Evolutionary conservation across 1,140 invertebrate genomes (phyloP).

Genomic region (Ceratina japonica): DNA sequence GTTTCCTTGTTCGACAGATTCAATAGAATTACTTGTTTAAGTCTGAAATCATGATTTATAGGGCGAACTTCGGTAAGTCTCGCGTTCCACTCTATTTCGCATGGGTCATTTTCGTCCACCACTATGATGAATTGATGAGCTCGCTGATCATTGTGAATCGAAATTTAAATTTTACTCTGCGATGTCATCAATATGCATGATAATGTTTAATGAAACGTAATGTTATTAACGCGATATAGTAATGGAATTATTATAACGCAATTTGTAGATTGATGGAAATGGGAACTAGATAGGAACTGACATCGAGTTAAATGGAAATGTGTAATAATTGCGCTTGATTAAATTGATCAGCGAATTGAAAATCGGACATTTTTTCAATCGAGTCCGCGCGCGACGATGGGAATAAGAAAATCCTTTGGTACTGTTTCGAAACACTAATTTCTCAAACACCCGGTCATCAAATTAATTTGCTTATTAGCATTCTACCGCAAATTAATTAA

Average conservation of each 20-base stretch:
- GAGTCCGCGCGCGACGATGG: no score
- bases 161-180: neutral
- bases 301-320: neutral
- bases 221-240: neutral
- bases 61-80: no score
- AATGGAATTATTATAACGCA: neutral
- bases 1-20: no score
- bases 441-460: neutral
- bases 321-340: neutral
- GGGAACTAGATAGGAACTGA: neutral
- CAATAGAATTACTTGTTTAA: no score
- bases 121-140: no score
- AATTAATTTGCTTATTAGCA: neutral
- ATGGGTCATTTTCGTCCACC: no score
- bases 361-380: neutral
- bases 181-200: neutral
- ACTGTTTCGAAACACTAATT: no score
- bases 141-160: no score
- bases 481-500: neutral
- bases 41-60: no score
- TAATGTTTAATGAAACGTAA: neutral
- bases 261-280: conserved; percentile 2
- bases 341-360: neutral
- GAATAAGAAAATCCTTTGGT: neutral
- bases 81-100: no score